Base-by-base conservation (phyloP, 2,888 invertebrate genomes). In the Synanthedon tipuliformis region DNA sequence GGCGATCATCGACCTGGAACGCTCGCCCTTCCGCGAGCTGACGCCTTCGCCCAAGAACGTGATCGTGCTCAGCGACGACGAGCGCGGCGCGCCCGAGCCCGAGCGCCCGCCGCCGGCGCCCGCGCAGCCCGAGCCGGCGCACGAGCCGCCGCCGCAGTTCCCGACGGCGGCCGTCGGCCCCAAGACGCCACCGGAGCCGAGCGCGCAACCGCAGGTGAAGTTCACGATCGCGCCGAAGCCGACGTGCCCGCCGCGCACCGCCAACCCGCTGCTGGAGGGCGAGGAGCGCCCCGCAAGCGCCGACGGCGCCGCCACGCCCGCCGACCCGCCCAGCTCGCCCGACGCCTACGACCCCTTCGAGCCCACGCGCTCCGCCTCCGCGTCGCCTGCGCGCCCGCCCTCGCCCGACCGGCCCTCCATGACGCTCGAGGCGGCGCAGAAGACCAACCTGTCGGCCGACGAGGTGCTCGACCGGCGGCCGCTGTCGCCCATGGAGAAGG, bases 261-360 rank as follows among this genome's bases (percentile, higher is more conserved):
- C 92, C 1, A 91, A 91, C 54, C 92, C 92, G 1, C 92, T 92
- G 0, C 92, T 92, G 65, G 93, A 90, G 1, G 58, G 62, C 45
- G 61, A 58, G 51, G 55, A 62, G 55, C 70, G 93, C 93, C 89
- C 89, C 55, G 91, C 91, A 7, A 91, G 91, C 1, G 91, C 91
- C 0, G 57, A 54, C 34, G 52, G 53, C 51, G 55, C 58, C 8
- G 89, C 89, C 8, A 87, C 89, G 90, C 54, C 61, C 54, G 53
- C 60, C n/a, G 62, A 59, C 27, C 59, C 77, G 52, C 75, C 76
- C 13, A 65, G 92, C 92, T 92, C 94, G 12, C 94, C 94, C 0
- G 94, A 95, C 76, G 95, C 92, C 3, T 96, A 96, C 78, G 95
- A 96, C 90, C 96, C 96, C 1, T 96, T 95, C 78, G 95, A 96